A percentile compares a stretch with the other conserved stretches of the same genome.
Conservation (phyloP, 2,797 vertebrate species). For the Sorex maritimensis region DNA sequence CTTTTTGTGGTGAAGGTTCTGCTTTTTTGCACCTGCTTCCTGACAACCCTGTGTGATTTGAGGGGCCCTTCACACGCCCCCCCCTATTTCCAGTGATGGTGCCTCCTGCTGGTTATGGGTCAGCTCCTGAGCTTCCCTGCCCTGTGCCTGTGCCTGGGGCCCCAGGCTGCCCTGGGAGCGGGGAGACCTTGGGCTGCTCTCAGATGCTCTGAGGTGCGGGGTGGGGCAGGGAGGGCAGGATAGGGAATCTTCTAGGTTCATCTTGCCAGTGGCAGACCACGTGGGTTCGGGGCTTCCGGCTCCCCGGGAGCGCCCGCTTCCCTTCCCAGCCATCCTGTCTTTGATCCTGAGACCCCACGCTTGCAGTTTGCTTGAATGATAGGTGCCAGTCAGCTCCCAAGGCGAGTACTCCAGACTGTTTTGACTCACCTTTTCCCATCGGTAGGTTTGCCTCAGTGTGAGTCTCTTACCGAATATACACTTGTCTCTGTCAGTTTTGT, state of each 20-base stretch:
- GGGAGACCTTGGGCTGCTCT: background rate
- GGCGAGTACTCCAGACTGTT: constrained; percentile 55
- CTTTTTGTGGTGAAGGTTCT: background rate
- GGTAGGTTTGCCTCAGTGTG: background rate
- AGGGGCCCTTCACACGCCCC: background rate
- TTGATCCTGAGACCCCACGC: background rate
- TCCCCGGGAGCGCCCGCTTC: background rate
- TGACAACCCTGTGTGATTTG: background rate
- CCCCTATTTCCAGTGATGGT: background rate
- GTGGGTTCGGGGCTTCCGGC: background rate
- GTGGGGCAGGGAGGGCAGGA: background rate
- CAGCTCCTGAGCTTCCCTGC: no score
- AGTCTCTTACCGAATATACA: background rate
- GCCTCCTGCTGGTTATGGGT: background rate
- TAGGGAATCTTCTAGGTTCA: background rate
- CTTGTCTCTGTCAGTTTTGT: background rate
- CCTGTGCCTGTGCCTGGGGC: background rate
- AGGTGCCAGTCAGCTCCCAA: constrained; percentile 15
- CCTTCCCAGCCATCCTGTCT: no score
- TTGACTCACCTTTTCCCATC: constrained; percentile 29
- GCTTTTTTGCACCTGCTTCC: background rate
- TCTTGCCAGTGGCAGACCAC: background rate
- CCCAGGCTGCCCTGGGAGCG: background rate
- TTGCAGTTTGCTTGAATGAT: background rate
- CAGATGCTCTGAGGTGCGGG: background rate